Conservation (phyloP, 2,113 vertebrate species). For the Chloroceryle aenea region DNA sequence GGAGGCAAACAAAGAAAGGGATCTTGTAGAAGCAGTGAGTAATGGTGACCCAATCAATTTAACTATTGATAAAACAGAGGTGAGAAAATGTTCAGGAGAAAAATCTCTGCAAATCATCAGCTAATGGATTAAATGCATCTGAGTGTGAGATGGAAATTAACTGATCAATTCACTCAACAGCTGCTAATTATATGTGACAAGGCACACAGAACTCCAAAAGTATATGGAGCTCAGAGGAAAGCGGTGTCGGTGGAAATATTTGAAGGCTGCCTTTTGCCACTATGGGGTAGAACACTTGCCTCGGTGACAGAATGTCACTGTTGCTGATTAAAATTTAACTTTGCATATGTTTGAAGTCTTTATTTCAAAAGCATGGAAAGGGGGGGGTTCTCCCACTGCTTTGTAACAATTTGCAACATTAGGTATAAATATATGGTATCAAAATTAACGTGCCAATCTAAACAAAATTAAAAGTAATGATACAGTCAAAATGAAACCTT, state of each 20-base stretch:
- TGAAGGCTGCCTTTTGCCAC: not conserved
- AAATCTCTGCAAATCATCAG: conserved; percentile 64
- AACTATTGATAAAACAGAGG: conserved; percentile 63
- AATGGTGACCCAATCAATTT: conserved; percentile 55
- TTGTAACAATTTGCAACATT: conserved; percentile 15
- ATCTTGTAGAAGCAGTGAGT: conserved; percentile 22
- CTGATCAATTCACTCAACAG: conserved; percentile 74
- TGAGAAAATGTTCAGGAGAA: conserved; percentile 35
- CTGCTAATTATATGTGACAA: conserved; percentile 71
- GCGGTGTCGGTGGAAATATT: not conserved
- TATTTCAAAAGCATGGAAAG: not conserved
- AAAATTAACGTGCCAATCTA: conserved; percentile 58
- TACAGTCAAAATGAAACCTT: conserved; percentile 30
- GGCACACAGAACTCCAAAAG: conserved; percentile 27
- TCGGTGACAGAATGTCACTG: not conserved
- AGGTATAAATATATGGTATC: conserved; percentile 45
- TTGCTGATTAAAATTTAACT: not conserved
- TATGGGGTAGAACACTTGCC: not conserved
- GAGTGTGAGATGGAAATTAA: conserved; percentile 65
- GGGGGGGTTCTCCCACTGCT: not conserved
- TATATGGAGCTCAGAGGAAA: not conserved
- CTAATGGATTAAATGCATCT: conserved; percentile 70
- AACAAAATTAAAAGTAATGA: conserved; percentile 49
- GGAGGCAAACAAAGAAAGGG: conserved; percentile 33
- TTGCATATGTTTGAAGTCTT: not conserved